phyloP scores from a whole-genome alignment of 64 coral and sea anemone genomes.

The Montipora efflorescens region DNA sequence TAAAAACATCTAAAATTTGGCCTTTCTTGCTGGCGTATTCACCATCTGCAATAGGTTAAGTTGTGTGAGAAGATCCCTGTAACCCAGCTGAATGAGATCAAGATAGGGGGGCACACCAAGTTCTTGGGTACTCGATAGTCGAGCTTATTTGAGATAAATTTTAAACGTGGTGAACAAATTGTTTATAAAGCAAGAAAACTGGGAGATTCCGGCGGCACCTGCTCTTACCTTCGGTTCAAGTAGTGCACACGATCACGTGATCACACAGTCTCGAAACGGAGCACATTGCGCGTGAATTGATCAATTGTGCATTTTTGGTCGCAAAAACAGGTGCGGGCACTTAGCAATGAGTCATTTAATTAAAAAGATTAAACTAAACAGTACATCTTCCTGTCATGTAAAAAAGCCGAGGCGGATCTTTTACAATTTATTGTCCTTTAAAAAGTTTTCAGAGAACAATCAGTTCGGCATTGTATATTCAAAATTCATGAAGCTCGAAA shows the following conservation, averaged over 20 bases:
- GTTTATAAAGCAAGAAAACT: neutral
- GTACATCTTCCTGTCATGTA: neutral
- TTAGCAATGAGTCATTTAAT: constrained; percentile 12
- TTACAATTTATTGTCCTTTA: neutral
- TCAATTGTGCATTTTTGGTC: constrained; percentile 27
- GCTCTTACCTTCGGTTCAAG: no score
- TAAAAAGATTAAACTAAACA: neutral
- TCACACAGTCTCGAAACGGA: neutral
- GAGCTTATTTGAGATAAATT: no score
- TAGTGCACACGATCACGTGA: neutral
- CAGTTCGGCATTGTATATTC: neutral
- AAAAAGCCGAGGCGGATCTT: constrained; percentile 11
- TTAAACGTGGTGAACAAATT: no score
- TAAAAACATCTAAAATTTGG: no score
- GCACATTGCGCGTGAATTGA: neutral
- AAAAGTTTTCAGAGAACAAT: neutral
- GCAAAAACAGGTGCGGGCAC: constrained; percentile 9
- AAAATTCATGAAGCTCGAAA: no score
- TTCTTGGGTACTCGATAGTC: no score
- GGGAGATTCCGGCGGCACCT: neutral
- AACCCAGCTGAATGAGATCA: no score
- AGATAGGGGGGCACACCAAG: no score
- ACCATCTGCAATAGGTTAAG: no score
- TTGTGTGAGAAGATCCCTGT: no score
- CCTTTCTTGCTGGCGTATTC: no score